Evolutionary conservation across 1,140 invertebrate species (phyloP), one percentile per base, ranked within the genome.

Genomic region (Carposina sasakii): DNA sequence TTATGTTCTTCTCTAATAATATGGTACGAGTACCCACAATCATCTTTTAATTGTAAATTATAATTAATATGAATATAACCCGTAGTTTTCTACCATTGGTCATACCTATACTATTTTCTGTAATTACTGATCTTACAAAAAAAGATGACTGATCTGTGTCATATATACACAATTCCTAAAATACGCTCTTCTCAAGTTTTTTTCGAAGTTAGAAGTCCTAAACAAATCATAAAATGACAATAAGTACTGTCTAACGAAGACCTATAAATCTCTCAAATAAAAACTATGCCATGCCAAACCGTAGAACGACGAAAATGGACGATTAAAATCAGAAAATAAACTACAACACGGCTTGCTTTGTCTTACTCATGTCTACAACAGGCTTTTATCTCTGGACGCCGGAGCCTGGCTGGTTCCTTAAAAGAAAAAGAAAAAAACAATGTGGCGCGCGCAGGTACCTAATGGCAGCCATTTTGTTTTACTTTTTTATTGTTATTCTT

Each of bases 341-440:
- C 74, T 77, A 77, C 74, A 70, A 63, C 63, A 61, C 57, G 63
- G 58, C 50, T 44, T 59, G 60, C 71, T 76, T 81, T 81, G 72
- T 81, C 65, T 81, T 74, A 75, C 67, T 70, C 71, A 67, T 77
- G 76, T 81, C 71, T 77, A 76, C 76, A 73, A 81, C 63, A 68
- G 60, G 66, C 68, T 70, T 71, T 72, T 75, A 73, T 77, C 64
- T 69, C 57, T 60, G 57, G 55, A 64, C 59, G 62, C 61, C 56
- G 53, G 63, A 57, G 62, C 61, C 57, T 45, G 55, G 54, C 62
- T 59, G 54, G 63, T 57, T 52, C 60, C 56, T 52, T 53, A 61
- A 52, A 63, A 44, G 45, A 41, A 39, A 48, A 54, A 67, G 70
- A 61, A 64, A 71, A 59, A 56, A 49, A 48, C 45, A 62, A 15